phyloP scores from a whole-genome alignment of 2,113 vertebrate genomes.

The Austrofundulus limnaeus region DNA sequence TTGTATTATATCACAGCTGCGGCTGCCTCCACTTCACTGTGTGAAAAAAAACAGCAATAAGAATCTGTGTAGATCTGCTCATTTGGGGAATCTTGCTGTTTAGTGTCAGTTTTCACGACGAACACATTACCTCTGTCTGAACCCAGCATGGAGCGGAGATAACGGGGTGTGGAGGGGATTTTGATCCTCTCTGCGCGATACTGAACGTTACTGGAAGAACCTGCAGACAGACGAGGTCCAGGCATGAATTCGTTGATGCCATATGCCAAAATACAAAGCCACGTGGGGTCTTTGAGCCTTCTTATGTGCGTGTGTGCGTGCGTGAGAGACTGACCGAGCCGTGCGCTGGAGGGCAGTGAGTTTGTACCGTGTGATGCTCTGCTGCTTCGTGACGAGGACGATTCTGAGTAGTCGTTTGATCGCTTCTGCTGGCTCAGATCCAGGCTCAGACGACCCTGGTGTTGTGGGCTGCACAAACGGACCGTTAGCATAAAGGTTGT shows the following conservation, averaged over 20 bases:
- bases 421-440: conserved; percentile 90
- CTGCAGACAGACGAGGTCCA: conserved; percentile 65
- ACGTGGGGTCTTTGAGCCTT: conserved; percentile 16
- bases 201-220: conserved; percentile 91
- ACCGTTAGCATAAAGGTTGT: not conserved
- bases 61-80: not conserved
- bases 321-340: conserved; percentile 86
- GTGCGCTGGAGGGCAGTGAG: conserved; percentile 91
- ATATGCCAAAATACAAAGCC: conserved; percentile 5
- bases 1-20: too few species aligned
- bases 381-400: conserved; percentile 82
- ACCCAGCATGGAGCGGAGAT: conserved; percentile 90
- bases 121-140: conserved; percentile 90
- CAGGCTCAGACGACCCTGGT: conserved; percentile 93
- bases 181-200: conserved; percentile 96
- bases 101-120: not conserved
- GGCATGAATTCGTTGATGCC: conserved; percentile 12
- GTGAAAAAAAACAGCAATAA: not conserved
- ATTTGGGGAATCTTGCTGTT: not conserved
- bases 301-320: conserved; percentile 32
- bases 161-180: conserved; percentile 93
- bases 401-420: conserved; percentile 84
- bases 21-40: too few species aligned
- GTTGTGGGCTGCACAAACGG: conserved; percentile 83
- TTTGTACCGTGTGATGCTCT: conserved; percentile 92